Conservation (phyloP, 2,797 vertebrate genomes). For the Sylvia borin region DNA sequence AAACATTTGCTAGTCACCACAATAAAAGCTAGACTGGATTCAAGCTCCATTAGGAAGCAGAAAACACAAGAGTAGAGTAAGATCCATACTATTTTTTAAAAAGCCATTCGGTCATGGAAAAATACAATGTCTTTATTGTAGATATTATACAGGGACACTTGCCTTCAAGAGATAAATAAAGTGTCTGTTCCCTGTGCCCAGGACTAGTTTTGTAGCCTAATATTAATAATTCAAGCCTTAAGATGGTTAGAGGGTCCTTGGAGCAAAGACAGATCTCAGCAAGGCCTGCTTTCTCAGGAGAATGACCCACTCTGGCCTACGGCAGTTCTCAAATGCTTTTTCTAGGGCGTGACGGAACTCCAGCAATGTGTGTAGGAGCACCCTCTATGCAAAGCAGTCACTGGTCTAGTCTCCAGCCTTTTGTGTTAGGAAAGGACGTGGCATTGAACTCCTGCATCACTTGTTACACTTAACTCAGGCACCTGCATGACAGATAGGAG, state of each 20-base stretch:
- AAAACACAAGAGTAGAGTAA: not conserved
- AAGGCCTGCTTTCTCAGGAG: not conserved
- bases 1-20: not conserved
- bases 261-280: not conserved
- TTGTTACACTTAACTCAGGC: not conserved
- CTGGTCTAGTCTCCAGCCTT: not conserved
- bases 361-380: not conserved
- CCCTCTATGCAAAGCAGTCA: not conserved
- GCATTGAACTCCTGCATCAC: not conserved
- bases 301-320: not conserved
- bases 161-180: not conserved
- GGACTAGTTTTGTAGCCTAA: not conserved
- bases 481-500: not conserved
- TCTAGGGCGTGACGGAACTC: not conserved
- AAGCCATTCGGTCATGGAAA: not conserved
- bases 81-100: not conserved
- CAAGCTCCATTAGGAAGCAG: not conserved
- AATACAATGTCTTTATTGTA: not conserved
- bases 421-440: not conserved
- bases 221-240: not conserved
- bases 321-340: not conserved
- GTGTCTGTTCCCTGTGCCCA: not conserved
- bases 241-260: not conserved
- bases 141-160: not conserved
- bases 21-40: not conserved